phyloP scores from a whole-genome alignment of 2,888 invertebrate species.

The Calliopum simillimum region DNA sequence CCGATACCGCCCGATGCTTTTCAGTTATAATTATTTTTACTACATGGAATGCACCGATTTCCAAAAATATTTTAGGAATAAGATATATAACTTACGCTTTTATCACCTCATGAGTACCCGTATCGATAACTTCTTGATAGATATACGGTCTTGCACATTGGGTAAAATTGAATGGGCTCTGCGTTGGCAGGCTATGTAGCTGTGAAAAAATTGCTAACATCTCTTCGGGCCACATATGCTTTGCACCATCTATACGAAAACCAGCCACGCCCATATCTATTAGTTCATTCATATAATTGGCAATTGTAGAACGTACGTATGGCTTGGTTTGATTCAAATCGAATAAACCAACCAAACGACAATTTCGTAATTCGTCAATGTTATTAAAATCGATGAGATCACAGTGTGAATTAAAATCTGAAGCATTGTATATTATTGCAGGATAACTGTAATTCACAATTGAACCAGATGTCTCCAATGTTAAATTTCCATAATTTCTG shows the following conservation, averaged over 20 bases:
- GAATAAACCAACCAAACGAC: slow-evolving; percentile 75
- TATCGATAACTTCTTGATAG: slow-evolving; percentile 81
- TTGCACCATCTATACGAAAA: slow-evolving; percentile 82
- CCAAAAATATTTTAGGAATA: not conserved
- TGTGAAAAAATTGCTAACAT: slow-evolving; percentile 67
- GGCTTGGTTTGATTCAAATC: slow-evolving; percentile 78
- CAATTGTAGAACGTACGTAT: slow-evolving; percentile 74
- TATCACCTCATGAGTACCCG: slow-evolving; percentile 67
- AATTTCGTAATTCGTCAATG: slow-evolving; percentile 74
- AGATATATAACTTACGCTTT: slow-evolving; percentile 40
- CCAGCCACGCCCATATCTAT: slow-evolving; percentile 80
- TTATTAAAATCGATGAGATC: slow-evolving; percentile 75
- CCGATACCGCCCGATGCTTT: too few species aligned
- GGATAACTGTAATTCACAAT: slow-evolving; percentile 69
- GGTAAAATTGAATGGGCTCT: slow-evolving; percentile 72
- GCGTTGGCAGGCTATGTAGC: slow-evolving; percentile 70
- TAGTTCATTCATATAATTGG: slow-evolving; percentile 51
- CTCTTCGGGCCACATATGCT: slow-evolving; percentile 83
- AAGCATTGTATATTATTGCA: slow-evolving; percentile 73
- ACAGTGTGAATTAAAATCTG: slow-evolving; percentile 77
- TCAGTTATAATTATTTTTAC: too few species aligned
- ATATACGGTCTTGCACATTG: slow-evolving; percentile 74
- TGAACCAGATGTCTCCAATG: slow-evolving; percentile 73
- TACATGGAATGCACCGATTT: not conserved
- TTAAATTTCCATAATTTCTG: slow-evolving; percentile 61